Evolutionary conservation across 1,140 invertebrate species (phyloP).

Genomic region (Pseudomyrmex pallidus): DNA sequence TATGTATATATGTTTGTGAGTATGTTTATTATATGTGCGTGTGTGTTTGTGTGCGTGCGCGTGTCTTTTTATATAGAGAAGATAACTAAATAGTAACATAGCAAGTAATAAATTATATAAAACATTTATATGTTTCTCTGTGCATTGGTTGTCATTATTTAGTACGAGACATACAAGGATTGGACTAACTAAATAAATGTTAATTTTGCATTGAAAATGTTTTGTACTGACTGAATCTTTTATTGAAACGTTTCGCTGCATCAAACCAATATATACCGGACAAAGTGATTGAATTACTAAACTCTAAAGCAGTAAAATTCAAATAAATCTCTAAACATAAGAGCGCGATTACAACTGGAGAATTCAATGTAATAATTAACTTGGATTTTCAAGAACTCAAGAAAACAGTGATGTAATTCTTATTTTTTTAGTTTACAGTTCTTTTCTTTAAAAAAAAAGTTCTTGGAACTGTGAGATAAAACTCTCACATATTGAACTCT

Average conservation of each 20-base stretch:
- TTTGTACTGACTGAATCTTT: constrained; percentile 36
- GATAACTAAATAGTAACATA: no score
- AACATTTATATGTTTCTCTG: no score
- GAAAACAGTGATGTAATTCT: not conserved
- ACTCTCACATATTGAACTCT: not conserved
- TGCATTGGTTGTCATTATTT: no score
- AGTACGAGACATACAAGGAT: no score
- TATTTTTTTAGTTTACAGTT: constrained; percentile 19
- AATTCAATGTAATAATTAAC: constrained; percentile 15
- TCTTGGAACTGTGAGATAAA: not conserved
- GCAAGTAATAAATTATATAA: no score
- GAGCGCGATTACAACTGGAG: constrained; percentile 40
- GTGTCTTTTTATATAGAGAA: no score
- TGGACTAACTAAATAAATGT: not conserved
- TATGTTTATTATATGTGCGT: no score
- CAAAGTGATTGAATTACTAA: constrained; percentile 70
- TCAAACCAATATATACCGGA: constrained; percentile 17
- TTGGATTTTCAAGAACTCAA: constrained; percentile 31
- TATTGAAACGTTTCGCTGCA: constrained; percentile 17
- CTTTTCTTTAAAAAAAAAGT: constrained; percentile 30
- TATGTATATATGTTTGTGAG: no score
- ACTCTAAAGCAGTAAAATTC: constrained; percentile 65
- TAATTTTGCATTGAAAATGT: not conserved
- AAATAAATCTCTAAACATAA: constrained; percentile 68
- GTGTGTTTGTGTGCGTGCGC: no score